Evolutionary conservation across 1,140 invertebrate genomes (phyloP).

Genomic region (Cherax quadricarinatus): DNA sequence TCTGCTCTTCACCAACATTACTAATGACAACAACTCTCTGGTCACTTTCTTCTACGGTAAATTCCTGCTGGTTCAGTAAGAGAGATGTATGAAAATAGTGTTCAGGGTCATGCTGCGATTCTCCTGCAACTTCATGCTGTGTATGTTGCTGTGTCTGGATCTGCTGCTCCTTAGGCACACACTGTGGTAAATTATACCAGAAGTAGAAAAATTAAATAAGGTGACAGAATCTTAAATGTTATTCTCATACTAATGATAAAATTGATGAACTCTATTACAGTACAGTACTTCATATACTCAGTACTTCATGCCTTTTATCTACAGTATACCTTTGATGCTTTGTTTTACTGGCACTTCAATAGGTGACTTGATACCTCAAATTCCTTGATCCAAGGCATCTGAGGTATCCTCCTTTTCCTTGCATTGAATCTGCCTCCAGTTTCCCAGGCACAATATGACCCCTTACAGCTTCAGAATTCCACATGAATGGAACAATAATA

Average conservation of each 20-base stretch:
- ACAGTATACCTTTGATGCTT: too few relatives aligned
- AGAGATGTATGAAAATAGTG: not conserved
- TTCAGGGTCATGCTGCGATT: not conserved
- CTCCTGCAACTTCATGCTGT: not conserved
- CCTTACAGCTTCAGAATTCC: too few relatives aligned
- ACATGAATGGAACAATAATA: too few relatives aligned
- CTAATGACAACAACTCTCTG: slow-evolving; percentile 35
- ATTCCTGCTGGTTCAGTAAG: not conserved
- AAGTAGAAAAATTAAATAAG: not conserved
- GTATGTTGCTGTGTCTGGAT: not conserved
- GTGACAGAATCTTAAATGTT: not conserved
- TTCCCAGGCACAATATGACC: too few relatives aligned
- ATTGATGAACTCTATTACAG: too few relatives aligned
- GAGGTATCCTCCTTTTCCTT: too few relatives aligned
- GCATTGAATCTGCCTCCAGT: too few relatives aligned
- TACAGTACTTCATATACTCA: too few relatives aligned
- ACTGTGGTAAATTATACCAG: not conserved
- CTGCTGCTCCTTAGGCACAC: not conserved
- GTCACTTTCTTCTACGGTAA: not conserved
- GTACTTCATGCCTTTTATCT: too few relatives aligned
- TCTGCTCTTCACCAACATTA: slow-evolving; percentile 20
- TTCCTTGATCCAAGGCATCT: too few relatives aligned
- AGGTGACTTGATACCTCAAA: too few relatives aligned
- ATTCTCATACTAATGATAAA: not conserved
- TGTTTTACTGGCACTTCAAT: too few relatives aligned